Base-by-base conservation (phyloP, 2,888 invertebrate species). In the Eristalis intricaria region DNA sequence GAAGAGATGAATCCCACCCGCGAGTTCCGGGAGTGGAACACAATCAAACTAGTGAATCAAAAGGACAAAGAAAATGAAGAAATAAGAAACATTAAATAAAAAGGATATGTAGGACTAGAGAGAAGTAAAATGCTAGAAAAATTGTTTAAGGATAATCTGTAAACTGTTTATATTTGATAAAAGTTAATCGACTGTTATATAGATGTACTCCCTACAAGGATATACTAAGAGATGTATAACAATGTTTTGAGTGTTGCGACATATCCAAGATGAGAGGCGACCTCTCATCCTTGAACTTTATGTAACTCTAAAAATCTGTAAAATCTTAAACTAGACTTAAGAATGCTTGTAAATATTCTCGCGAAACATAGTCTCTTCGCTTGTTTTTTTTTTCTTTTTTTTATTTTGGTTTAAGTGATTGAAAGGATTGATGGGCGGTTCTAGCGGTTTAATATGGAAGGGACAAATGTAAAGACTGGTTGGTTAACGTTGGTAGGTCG, bases 121-220 rank as follows among this genome's bases (percentile, higher is more conserved):
- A 50, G 50, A 61, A 80, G 4, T 58, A 71, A 32, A 32, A 60
- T 29, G 71, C 80, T 81, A 81, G 64, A 43, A 40, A 73, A 32
- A 10, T 64, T 70, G 29, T 63, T 35, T 70, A 77, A 78, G 65
- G 22, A 78, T 40, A 77, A 63, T 13, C 58, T 71, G 38, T 64
- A 79, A 79, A 84, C 75, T 84, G 75, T 79, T 82, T 86, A 86
- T 86, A 86, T 86, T 82, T 86, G 82, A 78, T 86, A 35, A 68
- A 26, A n/a, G 38, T 75, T 79, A 75, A 71, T 75, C 74, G 86
- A 86, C 86, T 82, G 82, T 82, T 86, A 82, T 79, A 73, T 80
- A 66, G 38, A 74, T 69, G 61, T 70, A 76, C 11, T 22, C 78
- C 56, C 61, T 56, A 7, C 66, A 71, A 13, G 32, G 40, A 68